Evolutionary conservation across 2,797 vertebrate species (phyloP), one percentile per base, ranked within the genome.

Genomic region (Martes flavigula): DNA sequence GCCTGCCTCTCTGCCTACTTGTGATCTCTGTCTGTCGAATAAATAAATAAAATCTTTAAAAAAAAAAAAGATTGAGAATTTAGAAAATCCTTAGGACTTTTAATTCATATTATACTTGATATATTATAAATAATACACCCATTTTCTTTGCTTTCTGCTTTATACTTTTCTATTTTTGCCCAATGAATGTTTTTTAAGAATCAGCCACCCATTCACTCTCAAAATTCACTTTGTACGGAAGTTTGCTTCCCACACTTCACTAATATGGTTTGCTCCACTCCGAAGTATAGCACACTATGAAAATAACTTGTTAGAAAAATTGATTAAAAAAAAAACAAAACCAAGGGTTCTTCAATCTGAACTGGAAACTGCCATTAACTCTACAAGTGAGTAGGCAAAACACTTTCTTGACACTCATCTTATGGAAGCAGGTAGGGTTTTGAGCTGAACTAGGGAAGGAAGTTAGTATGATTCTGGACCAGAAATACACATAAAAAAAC

Each of bases 121-220:
- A 81, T 32, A 73, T 85, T 91, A 93, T 70, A 96, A 58, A 64
- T 75, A 90, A 86, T 70, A 62, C 90, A 38, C 70, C n/a, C 11
- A 38, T 64, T 35, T 23, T 93, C 89, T 94, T 94, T 66, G 56
- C n/a, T 89, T 96, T 87, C 85, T 95, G 64, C 32, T 86, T 30
- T 72, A 79, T 96, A 79, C 13, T 70, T 62, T 87, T 92, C 40
- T 70, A 25, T 82, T 94, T 97, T 94, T 86, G 30, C 32, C 11
- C 15, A 95, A 14, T 88, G 40, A 94, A 20, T 82, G 23, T 14
- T 95, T 93, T 86, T 90, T 38, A 84, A 83, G n/a, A 93, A 96
- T 91, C 3, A 91, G 25, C 23, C 8, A 46, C 20, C 94, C 7
- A 35, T 94, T 90, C 23, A 86, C 46, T 66, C 7, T 56, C 66